Percentiles rank a stretch among this genome's conserved stretches.
These are phyloP conservation scores for Elysia chlorotica DNA, from an alignment of 1,140 invertebrate genomes.

Conservation along the genomic window DNA sequence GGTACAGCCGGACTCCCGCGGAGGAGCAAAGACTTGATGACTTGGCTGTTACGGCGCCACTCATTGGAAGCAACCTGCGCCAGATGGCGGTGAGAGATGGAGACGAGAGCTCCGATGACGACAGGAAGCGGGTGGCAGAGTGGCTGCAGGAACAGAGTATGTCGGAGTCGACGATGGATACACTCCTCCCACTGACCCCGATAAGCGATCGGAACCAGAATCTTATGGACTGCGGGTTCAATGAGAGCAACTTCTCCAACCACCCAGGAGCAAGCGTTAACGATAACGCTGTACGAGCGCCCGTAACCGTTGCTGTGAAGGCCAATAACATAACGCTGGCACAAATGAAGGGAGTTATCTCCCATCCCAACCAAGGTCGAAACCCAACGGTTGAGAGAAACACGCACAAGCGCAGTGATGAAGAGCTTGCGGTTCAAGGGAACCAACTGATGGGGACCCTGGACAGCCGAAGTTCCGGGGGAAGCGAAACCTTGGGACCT, in stretches of 20 bases:
- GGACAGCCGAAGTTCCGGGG: background rate
- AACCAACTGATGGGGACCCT: constrained; percentile 70
- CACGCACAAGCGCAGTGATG: constrained; percentile 63
- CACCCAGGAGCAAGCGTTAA: too few relatives aligned
- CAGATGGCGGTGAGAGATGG: constrained; percentile 23
- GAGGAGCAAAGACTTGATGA: background rate
- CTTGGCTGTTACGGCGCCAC: background rate
- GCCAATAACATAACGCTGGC: constrained; percentile 45
- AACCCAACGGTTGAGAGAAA: constrained; percentile 90
- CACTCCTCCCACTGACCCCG: constrained; percentile 61
- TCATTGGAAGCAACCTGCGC: constrained; percentile 27
- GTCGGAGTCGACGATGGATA: constrained; percentile 59
- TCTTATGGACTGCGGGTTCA: too few relatives aligned
- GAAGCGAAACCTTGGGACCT: background rate
- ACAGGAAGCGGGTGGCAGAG: background rate
- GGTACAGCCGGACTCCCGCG: background rate
- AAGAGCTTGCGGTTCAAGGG: constrained; percentile 68
- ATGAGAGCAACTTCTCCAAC: too few relatives aligned
- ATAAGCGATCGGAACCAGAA: constrained; percentile 14
- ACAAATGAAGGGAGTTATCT: constrained; percentile 39
- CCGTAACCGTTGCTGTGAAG: constrained; percentile 40
- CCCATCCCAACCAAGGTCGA: constrained; percentile 84
- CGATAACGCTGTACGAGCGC: background rate
- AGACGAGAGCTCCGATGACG: constrained; percentile 15
- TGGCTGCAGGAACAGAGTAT: constrained; percentile 29